A percentile compares a stretch with the other conserved stretches of the same genome.
These are phyloP conservation scores for Dendrolimus houi DNA, from an alignment of 2,888 invertebrate genomes.

Conservation along the genomic window DNA sequence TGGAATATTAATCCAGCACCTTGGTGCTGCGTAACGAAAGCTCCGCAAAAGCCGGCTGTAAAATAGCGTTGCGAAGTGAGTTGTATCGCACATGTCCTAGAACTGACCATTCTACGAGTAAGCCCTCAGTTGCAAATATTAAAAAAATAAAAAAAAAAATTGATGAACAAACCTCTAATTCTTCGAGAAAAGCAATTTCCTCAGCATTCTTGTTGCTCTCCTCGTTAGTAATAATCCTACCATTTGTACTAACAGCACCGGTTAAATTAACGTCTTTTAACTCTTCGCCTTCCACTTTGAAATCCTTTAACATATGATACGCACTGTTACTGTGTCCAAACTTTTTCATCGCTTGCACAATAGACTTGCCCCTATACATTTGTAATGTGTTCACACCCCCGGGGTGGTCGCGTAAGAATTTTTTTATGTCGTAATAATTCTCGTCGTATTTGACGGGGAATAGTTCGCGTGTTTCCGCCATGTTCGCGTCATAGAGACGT, in stretches of 20 bases:
- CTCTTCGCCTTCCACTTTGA: slow-evolving; percentile 62
- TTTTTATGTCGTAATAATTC: slow-evolving; percentile 78
- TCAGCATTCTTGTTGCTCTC: slow-evolving; percentile 33
- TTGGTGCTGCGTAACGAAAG: too few relatives aligned
- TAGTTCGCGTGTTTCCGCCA: slow-evolving; percentile 16
- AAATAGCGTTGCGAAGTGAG: too few relatives aligned
- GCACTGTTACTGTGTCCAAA: slow-evolving; percentile 79
- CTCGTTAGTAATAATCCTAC: slow-evolving; percentile 53
- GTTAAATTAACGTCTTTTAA: slow-evolving; percentile 60
- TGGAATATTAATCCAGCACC: too few relatives aligned
- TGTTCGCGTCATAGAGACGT: neutral
- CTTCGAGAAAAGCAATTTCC: slow-evolving; percentile 56
- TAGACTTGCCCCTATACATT: slow-evolving; percentile 70
- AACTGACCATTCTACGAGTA: too few relatives aligned
- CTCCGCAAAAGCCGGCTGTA: too few relatives aligned
- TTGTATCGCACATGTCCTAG: too few relatives aligned
- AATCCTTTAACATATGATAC: slow-evolving; percentile 79
- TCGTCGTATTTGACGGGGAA: slow-evolving; percentile 58
- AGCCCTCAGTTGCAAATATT: too few relatives aligned
- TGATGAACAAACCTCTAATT: slow-evolving; percentile 47
- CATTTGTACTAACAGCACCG: slow-evolving; percentile 50
- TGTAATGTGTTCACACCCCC: slow-evolving; percentile 82
- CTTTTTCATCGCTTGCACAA: slow-evolving; percentile 70
- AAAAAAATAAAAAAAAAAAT: neutral
- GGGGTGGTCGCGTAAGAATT: slow-evolving; percentile 83